Percentiles rank a stretch among this genome's conserved stretches.
Evolutionary conservation across 2,113 vertebrate species (phyloP).

Genomic region (Lampris incognitus): DNA sequence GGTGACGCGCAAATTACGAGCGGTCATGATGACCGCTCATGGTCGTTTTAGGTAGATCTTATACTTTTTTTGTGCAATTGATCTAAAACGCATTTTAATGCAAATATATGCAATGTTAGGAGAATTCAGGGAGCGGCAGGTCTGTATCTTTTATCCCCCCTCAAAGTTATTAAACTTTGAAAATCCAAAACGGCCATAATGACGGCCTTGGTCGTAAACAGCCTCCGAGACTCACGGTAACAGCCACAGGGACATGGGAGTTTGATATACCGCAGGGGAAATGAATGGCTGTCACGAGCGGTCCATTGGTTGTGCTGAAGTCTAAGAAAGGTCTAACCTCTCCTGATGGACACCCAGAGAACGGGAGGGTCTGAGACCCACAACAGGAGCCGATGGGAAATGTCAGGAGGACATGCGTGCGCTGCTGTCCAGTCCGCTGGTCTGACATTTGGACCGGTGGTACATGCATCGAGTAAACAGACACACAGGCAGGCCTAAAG

Average conservation of each 20-base stretch:
- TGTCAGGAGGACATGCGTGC: constrained; percentile 44
- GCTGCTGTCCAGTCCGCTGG: constrained; percentile 43
- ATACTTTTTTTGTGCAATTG: no score
- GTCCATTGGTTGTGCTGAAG: background rate
- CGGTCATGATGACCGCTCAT: no score
- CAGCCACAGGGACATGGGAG: background rate
- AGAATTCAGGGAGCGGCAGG: no score
- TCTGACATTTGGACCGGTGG: constrained; percentile 57
- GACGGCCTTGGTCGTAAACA: no score
- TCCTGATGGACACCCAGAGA: background rate
- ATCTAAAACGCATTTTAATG: no score
- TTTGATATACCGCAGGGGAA: background rate
- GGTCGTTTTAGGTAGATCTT: no score
- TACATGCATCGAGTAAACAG: constrained; percentile 8
- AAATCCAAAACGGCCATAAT: no score
- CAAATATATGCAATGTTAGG: no score
- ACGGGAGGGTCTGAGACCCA: background rate
- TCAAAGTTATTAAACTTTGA: no score
- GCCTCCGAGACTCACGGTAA: constrained; percentile 7
- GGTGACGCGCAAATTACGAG: no score
- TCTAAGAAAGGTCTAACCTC: constrained; percentile 15
- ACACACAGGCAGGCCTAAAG: constrained; percentile 48
- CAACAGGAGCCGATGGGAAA: constrained; percentile 42
- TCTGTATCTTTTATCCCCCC: no score
- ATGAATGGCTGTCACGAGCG: no score